phyloP scores from a whole-genome alignment of 2,113 vertebrate genomes.

The Columbina picui region DNA sequence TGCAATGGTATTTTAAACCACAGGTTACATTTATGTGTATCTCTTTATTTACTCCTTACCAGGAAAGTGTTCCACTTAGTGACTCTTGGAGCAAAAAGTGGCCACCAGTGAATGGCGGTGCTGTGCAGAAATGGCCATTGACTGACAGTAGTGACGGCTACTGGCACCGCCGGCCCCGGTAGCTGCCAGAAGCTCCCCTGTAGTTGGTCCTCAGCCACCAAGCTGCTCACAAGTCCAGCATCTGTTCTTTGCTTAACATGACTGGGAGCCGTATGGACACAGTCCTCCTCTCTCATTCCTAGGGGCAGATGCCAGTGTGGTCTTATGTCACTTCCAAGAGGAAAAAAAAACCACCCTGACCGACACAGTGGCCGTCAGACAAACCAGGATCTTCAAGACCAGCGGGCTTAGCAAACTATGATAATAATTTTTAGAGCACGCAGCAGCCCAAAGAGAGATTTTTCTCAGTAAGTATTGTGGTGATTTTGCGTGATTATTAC shows the following conservation, averaged over 20 bases:
- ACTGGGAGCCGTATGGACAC: constrained; percentile 60
- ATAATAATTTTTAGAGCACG: background rate
- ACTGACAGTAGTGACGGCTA: constrained; percentile 62
- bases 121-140: constrained; percentile 28
- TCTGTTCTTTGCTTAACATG: constrained; percentile 66
- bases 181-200: constrained; percentile 65
- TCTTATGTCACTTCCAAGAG: constrained; percentile 53
- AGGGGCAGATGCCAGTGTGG: constrained; percentile 49
- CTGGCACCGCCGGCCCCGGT: background rate
- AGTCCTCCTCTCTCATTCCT: constrained; percentile 58
- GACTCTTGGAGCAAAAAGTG: constrained; percentile 19
- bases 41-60: background rate
- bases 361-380: background rate
- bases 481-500: background rate
- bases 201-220: constrained; percentile 53
- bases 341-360: constrained; percentile 34
- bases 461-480: background rate
- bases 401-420: background rate
- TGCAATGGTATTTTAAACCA: background rate
- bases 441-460: background rate
- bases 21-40: rapidly evolving
- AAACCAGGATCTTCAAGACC: background rate
- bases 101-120: background rate
- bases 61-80: background rate
- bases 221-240: constrained; percentile 68